Evolutionary conservation across 2,888 invertebrate species (phyloP), one percentile per base, ranked within the genome.

Genomic region (Drosophila meridiana): DNA sequence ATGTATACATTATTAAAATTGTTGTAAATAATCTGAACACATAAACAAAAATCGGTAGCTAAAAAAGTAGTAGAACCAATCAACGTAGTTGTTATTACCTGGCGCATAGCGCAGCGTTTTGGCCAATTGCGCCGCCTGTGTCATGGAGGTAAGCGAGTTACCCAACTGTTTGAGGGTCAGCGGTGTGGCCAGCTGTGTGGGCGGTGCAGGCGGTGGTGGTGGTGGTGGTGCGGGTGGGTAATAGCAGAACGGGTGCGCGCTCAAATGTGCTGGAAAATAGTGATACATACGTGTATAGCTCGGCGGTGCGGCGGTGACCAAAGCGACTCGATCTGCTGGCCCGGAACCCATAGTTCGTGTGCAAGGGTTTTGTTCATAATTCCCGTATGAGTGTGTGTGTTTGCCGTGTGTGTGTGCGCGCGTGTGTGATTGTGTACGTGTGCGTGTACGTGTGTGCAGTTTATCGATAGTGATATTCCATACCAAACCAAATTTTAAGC

Each of bases 251-350:
- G 94, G 94, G 89, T 94, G 94, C 91, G 94, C 93, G 90, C 93
- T 93, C 93, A 94, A 93, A 88, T 94, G 94, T 92, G 93, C 93
- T 91, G 94, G 94, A 92, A 94, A 94, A 93, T 94, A 95, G 93
- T 95, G 94, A 92, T 94, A 94, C 93, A 94, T 94, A 92, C 95
- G 94, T 91, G 94, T 94, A 93, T 95, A 95, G 92, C 94, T 94
- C 82, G 95, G 94, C 83, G 94, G 95, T 87, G 95, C 94, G 82
- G 94, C 94, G 77, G 94, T 94, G 81, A 95, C 95, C 90, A 95
- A 93, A 83, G 95, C 95, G 91, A 95, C 94, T 83, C 95, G 95
- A 95, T 95, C 95, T 95, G 82, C 38, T 61, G 69, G 55, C 59
- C 76, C 69, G 69, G 64, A 73, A 69, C 78, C 67, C 60, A 30